Conservation (phyloP, 1,140 invertebrate genomes). For the Ylistrum balloti region DNA sequence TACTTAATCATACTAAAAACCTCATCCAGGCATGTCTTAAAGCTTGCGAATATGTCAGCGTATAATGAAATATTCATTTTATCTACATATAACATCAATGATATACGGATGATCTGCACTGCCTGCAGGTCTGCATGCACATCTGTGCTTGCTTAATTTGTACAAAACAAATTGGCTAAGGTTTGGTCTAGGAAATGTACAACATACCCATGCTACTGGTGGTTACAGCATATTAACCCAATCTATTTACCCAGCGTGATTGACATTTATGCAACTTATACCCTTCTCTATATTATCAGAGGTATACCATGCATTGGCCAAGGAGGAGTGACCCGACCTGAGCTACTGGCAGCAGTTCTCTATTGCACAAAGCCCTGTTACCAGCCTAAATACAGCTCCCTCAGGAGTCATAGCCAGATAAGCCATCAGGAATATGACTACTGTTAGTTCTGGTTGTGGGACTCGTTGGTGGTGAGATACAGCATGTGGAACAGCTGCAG, state of each 20-base stretch:
- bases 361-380: background rate
- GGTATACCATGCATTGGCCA: slow-evolving; percentile 1
- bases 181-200: background rate
- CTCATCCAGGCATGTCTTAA: background rate
- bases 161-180: background rate
- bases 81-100: slow-evolving; percentile 9
- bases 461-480: background rate
- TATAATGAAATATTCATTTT: slow-evolving; percentile 36
- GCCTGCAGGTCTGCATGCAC: background rate
- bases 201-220: slow-evolving; percentile 22
- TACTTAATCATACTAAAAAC: slow-evolving; percentile 27
- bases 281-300: background rate
- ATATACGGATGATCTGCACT: background rate
- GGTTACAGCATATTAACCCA: background rate
- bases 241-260: background rate
- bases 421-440: background rate
- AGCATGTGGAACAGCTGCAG: background rate
- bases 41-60: slow-evolving; percentile 6
- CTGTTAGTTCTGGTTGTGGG: background rate
- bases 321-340: background rate
- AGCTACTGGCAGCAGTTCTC: background rate
- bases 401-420: background rate
- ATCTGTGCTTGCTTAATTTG: slow-evolving; percentile 18
- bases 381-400: background rate
- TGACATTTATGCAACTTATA: slow-evolving; percentile 35